Evolutionary conservation across 2,888 invertebrate species (phyloP).

Genomic region (Rhogogaster chlorosoma): DNA sequence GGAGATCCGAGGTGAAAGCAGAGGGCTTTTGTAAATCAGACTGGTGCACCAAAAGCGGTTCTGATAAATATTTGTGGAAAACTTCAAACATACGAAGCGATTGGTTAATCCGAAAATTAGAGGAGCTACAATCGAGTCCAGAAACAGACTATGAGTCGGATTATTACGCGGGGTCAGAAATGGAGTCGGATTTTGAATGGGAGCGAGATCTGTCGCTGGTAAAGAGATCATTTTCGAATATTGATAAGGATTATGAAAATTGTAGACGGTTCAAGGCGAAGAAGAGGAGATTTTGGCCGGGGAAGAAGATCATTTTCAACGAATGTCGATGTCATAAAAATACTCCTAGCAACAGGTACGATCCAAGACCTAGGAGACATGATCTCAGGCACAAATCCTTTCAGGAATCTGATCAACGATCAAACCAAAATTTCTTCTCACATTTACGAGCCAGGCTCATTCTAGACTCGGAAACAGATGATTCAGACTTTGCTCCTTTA

Average conservation of each 20-base stretch:
- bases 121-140: conserved; percentile 22
- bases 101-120: conserved; percentile 36
- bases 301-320: conserved; percentile 15
- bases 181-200: conserved; percentile 21
- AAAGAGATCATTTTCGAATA: conserved; percentile 8
- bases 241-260: background rate
- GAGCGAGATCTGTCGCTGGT: background rate
- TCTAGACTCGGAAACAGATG: conserved; percentile 47
- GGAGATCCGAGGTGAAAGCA: conserved; percentile 27
- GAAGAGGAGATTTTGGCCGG: conserved; percentile 17
- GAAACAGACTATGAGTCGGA: conserved; percentile 38
- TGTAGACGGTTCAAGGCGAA: background rate
- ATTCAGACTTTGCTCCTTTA: conserved; percentile 36
- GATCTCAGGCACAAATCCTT: conserved; percentile 8
- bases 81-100: background rate
- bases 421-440: conserved; percentile 26
- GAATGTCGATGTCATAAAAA: conserved; percentile 36
- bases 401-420: conserved; percentile 17
- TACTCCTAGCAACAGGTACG: conserved; percentile 4
- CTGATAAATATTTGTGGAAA: background rate
- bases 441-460: conserved; percentile 28
- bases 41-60: background rate
- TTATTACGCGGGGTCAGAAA: conserved; percentile 32
- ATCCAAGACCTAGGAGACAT: background rate
- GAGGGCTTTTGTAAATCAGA: background rate